Base-by-base conservation (phyloP, 2,888 invertebrate genomes). In the Branchipolynoe longqiensis region DNA sequence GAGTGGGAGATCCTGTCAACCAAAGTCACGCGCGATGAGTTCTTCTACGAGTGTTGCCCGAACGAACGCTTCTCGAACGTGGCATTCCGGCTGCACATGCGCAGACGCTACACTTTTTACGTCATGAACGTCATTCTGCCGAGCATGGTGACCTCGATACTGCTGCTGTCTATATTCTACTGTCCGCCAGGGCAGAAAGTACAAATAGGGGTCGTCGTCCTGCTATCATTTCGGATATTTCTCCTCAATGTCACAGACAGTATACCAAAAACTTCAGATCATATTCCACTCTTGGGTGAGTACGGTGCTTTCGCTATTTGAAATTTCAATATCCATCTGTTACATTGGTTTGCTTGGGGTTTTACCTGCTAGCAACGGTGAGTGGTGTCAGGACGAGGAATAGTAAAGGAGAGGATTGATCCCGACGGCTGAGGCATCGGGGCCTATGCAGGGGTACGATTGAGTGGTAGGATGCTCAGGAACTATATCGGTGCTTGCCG, bases 21-120 rank as follows among this genome's bases (percentile, higher is more conserved):
- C 38, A 83, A 83, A 40, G 87, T 87, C 33, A 69, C 62, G 8
- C 59, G 89, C 31, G 85, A 86, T 12, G 89, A 89, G 69, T 89
- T 89, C 86, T 88, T 82, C 69, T 89, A 88, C 85, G 87, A 87
- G 36, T 89, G 88, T 69, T 88, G 88, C 41, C 85, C 85, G 22
- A 33, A 82, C n/a, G 85, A 85, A 31, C 25, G 85, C 28, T 85
- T 85, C 56, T 85, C 85, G 31, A 64, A 82, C 31, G 82, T 85
- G 31, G 85, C 85, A 6, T 87, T 87, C 82, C 56, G 25, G 28
- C 18, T 88, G 38, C 87, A 87, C 62, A 83, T 88, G 56, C 84
- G 86, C 36, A 56, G 88, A 59, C 82, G 88, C 22, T 86, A 87
- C 83, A 88, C 87, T 1, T 88, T 88, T 74, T 88, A 88, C 78